phyloP scores from a whole-genome alignment of 1,140 invertebrate genomes.

The Calephelis nemesis region DNA sequence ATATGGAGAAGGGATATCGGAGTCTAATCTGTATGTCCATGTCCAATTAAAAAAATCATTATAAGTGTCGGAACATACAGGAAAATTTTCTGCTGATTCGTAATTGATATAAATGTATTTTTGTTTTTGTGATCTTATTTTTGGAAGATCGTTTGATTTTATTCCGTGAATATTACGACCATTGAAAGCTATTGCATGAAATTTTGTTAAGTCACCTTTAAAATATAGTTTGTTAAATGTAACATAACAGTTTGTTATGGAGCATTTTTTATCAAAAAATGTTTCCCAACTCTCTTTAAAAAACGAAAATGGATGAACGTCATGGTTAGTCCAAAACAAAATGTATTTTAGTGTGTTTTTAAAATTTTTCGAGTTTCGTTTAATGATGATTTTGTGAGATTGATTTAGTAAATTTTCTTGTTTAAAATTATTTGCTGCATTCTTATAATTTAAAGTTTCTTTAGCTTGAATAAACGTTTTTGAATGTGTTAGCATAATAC shows the following conservation, averaged over 20 bases:
- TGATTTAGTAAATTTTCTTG: too few species aligned
- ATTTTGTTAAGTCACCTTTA: slow-evolving; percentile 54
- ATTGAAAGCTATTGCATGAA: slow-evolving; percentile 72
- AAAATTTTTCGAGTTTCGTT: too few species aligned
- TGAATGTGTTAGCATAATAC: too few species aligned
- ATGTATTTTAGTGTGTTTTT: slow-evolving; percentile 51
- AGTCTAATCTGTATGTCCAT: slow-evolving; percentile 79
- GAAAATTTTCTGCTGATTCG: slow-evolving; percentile 71
- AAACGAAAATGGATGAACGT: slow-evolving; percentile 49
- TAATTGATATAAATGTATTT: slow-evolving; percentile 75
- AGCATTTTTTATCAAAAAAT: slow-evolving; percentile 60
- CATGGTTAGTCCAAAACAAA: slow-evolving; percentile 49
- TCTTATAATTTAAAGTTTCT: too few species aligned
- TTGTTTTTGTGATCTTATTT: slow-evolving; percentile 52
- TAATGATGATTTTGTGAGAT: too few species aligned
- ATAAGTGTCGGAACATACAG: slow-evolving; percentile 43
- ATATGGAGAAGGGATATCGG: slow-evolving; percentile 74
- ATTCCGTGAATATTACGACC: slow-evolving; percentile 46
- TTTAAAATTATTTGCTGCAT: too few species aligned
- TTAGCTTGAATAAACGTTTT: too few species aligned
- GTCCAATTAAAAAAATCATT: slow-evolving; percentile 82
- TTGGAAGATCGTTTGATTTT: slow-evolving; percentile 51
- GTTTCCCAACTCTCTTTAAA: slow-evolving; percentile 45
- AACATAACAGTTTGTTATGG: slow-evolving; percentile 58
- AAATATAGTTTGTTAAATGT: slow-evolving; percentile 53